A percentile compares a stretch with the other conserved stretches of the same genome.
These are phyloP conservation scores for Pempheris klunzingeri DNA, from an alignment of 2,797 vertebrate genomes.

Conservation along the genomic window DNA sequence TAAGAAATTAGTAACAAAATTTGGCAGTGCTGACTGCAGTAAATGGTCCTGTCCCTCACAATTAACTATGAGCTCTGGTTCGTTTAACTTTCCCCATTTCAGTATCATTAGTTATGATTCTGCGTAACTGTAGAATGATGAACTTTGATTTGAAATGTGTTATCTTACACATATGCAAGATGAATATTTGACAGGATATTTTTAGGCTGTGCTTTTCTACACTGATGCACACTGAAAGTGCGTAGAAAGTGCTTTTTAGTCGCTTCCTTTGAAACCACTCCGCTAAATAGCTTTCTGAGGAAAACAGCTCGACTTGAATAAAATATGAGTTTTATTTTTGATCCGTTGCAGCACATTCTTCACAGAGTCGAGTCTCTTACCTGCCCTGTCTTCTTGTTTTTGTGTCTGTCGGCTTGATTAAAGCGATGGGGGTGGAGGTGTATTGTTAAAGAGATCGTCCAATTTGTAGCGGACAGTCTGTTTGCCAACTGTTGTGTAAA, in stretches of 20 bases:
- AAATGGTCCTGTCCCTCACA: neutral
- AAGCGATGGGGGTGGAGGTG: neutral
- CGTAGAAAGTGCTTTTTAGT: conserved; percentile 44
- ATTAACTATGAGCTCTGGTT: neutral
- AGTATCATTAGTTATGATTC: neutral
- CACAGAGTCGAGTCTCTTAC: conserved; percentile 1
- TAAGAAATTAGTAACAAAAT: neutral
- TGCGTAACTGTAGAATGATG: neutral
- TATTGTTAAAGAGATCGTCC: conserved; percentile 8
- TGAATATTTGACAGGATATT: conserved; percentile 19
- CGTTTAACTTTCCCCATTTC: neutral
- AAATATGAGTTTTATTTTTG: conserved; percentile 76
- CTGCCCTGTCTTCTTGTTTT: conserved; percentile 29
- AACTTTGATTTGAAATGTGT: conserved; percentile 22
- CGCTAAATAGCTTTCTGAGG: conserved; percentile 50
- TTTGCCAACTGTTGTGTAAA: conserved; percentile 29
- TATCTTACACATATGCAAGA: neutral
- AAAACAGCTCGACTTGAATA: conserved; percentile 63
- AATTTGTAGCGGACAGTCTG: conserved; percentile 1
- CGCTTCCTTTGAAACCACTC: conserved; percentile 47
- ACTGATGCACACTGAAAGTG: conserved; percentile 16
- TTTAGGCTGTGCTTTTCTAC: neutral
- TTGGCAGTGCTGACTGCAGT: conserved; percentile 3
- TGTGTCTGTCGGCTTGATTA: conserved; percentile 11
- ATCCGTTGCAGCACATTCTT: conserved; percentile 40